Base-by-base conservation (phyloP, 2,113 vertebrate genomes). In the Channa argus region DNA sequence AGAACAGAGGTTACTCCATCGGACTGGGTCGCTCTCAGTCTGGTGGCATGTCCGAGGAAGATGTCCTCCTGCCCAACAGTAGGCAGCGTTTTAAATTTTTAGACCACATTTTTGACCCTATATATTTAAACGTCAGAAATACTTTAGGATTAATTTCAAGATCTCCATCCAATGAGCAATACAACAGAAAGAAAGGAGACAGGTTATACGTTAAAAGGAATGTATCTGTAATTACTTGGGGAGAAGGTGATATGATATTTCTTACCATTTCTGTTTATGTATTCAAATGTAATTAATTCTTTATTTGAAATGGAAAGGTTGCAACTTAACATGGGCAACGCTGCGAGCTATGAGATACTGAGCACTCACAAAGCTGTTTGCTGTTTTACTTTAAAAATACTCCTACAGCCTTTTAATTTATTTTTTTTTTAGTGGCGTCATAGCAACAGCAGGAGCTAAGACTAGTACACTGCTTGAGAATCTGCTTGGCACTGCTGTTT, bases 21-120 rank as follows among this genome's bases (percentile, higher is more conserved):
- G 94, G 94, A 3, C 88, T 95, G 2, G 90, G 94, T 0, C 88
- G 78, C 67, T 93, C 96, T 2, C 96, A 96, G 71, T 91, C 94
- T 1, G 79, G 81, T 0, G 91, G 94, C 0, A 65, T 91, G 85
- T 94, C 95, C 2, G 94, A 95, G 0, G 89, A 91, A 0, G 84
- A 93, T 0, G 80, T 77, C 54, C 89, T 85, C 49, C 85, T 86
- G 13, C 41, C 50, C 56, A 77, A 50, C 55, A 92, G 97, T 97
- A 95, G 92, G 95, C 6, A 33, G 6, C 1, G 36, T 46, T 66
- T 52, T 1, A 43, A 4, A 36, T 33, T 62, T 46, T 70, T 6
- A 67, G 8, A 15, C 67, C 47, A 13, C 8, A 52, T 63, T 59
- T 51, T 76, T 1, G 24, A 15, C 46, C 15, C 14, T 43, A 58